phyloP scores from a whole-genome alignment of 2,888 invertebrate genomes.

The Liodrosophila aerea region DNA sequence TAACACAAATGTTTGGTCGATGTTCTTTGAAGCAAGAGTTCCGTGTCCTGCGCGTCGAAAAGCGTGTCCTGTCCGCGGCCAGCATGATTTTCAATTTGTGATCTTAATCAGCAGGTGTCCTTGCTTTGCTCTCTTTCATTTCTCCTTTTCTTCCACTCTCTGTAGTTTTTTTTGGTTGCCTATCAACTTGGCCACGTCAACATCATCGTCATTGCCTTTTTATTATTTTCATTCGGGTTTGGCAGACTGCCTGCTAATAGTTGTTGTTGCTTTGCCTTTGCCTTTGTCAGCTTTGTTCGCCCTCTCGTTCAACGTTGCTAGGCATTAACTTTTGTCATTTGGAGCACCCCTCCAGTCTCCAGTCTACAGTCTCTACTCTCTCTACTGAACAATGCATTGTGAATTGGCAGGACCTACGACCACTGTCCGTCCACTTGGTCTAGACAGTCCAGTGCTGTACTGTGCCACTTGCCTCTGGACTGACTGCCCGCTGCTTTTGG shows the following conservation, averaged over 20 bases:
- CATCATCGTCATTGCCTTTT: constrained; percentile 56
- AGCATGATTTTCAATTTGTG: constrained; percentile 78
- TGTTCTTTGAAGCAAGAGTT: neutral
- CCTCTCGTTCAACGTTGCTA: constrained; percentile 61
- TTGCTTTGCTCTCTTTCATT: constrained; percentile 28
- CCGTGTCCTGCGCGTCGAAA: constrained; percentile 8
- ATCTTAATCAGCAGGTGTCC: constrained; percentile 81
- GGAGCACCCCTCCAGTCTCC: constrained; percentile 48
- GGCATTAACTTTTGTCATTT: constrained; percentile 76
- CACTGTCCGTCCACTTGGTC: constrained; percentile 16
- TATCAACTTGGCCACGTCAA: constrained; percentile 54
- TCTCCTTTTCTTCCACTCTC: constrained; percentile 22
- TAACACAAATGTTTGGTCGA: constrained; percentile 60
- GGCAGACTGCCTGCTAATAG: constrained; percentile 70
- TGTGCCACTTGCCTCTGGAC: constrained; percentile 4
- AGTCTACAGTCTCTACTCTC: too few relatives aligned
- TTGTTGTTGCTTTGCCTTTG: constrained; percentile 43
- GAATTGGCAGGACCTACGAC: constrained; percentile 61
- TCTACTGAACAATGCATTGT: constrained; percentile 71
- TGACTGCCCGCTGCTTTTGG: constrained; percentile 64
- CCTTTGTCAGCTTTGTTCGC: constrained; percentile 56
- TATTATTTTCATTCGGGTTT: constrained; percentile 68
- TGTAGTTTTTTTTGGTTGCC: constrained; percentile 39
- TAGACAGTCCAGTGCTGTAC: constrained; percentile 23
- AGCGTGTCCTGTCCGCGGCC: constrained; percentile 50